phyloP scores from a whole-genome alignment of 2,888 invertebrate genomes.

The Pristionchus entomophagus region DNA sequence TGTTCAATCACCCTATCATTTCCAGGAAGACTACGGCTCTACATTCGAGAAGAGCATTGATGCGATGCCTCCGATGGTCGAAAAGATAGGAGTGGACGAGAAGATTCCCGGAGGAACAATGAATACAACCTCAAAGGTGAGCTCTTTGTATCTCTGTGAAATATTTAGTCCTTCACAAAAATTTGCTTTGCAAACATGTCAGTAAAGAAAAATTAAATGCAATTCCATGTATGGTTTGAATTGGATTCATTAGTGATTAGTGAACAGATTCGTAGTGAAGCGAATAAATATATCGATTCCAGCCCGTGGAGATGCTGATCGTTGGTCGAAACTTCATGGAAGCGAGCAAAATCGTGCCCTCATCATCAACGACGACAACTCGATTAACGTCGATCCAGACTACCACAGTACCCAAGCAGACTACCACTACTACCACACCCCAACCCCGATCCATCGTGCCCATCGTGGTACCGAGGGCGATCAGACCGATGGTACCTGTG shows the following conservation, averaged over 20 bases:
- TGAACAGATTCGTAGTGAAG: background rate
- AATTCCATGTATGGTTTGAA: background rate
- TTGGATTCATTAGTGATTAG: slow-evolving; percentile 44
- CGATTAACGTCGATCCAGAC: slow-evolving; percentile 52
- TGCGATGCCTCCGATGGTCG: slow-evolving; percentile 30
- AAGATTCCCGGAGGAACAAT: no score
- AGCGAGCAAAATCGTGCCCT: background rate
- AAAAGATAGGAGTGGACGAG: slow-evolving; percentile 1
- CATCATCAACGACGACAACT: slow-evolving; percentile 9
- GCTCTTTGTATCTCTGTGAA: no score
- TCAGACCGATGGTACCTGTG: background rate
- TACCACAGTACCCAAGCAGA: slow-evolving; percentile 40
- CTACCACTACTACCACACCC: slow-evolving; percentile 2
- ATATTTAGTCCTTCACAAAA: no score
- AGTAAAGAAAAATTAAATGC: background rate
- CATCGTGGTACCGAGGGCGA: background rate
- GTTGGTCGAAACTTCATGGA: slow-evolving; percentile 33
- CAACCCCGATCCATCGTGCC: background rate
- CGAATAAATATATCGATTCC: background rate
- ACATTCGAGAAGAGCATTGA: slow-evolving; percentile 44
- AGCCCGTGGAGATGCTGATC: slow-evolving; percentile 8
- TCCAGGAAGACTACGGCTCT: slow-evolving; percentile 25
- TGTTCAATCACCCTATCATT: no score
- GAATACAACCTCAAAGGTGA: background rate
- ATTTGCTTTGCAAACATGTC: background rate